Percentiles rank a stretch among this genome's conserved stretches.
Evolutionary conservation across 64 coral and sea anemone species (phyloP).

Genomic region (Dendrophyllia cribrosa): DNA sequence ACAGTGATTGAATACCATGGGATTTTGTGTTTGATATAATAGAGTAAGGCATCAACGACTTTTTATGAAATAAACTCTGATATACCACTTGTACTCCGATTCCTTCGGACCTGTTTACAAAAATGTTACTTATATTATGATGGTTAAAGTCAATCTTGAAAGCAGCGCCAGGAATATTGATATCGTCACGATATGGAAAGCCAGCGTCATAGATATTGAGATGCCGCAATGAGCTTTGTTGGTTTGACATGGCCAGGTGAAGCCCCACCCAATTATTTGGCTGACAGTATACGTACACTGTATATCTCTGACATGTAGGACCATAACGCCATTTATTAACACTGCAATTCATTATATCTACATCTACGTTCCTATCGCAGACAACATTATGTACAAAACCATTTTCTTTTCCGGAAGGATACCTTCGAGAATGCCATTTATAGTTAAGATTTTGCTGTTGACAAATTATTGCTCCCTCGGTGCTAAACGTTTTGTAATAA

Average conservation of each 20-base stretch:
- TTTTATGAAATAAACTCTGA: conserved; percentile 8
- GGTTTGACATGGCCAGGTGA: conserved; percentile 56
- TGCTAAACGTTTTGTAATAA: not conserved
- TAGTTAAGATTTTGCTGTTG: conserved; percentile 51
- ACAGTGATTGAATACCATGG: conserved; percentile 21
- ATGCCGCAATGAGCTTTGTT: conserved; percentile 53
- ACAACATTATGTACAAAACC: conserved; percentile 55
- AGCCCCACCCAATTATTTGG: conserved; percentile 66
- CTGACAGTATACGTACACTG: conserved; percentile 18
- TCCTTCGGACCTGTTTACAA: conserved; percentile 27
- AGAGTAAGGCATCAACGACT: conserved; percentile 53
- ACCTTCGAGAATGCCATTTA: too few relatives aligned
- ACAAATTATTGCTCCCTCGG: conserved; percentile 53
- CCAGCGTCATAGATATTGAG: conserved; percentile 71
- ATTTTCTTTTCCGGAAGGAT: too few relatives aligned
- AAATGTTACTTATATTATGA: conserved; percentile 62
- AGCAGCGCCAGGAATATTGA: conserved; percentile 43
- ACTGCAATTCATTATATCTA: conserved; percentile 73
- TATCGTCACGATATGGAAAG: conserved; percentile 70
- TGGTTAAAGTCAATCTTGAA: conserved; percentile 62
- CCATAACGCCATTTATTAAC: conserved; percentile 32
- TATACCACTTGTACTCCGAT: conserved; percentile 58
- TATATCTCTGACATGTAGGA: conserved; percentile 13
- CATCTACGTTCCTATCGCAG: conserved; percentile 12
- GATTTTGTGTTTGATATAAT: conserved; percentile 52